Evolutionary conservation across 92 coral and sea anemone species (phyloP), one percentile per base, ranked within the genome.

Genomic region (Metridium senile): DNA sequence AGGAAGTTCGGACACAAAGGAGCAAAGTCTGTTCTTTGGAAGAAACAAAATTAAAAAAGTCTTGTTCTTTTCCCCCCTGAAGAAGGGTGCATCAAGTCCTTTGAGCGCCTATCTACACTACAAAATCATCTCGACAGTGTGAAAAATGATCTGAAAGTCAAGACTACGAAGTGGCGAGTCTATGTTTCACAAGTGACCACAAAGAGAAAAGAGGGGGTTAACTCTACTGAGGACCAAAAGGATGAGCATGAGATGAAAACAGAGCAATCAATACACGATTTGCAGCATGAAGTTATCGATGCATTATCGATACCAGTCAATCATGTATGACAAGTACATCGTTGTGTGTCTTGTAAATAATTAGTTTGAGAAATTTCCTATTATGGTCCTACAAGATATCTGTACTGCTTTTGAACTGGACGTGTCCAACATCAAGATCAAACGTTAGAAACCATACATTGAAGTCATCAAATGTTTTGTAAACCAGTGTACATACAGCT

Each of bases 81-180:
- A 26, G 87, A 86, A 26, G 81, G 91, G 31, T 81, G 91, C 59
- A 58, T 77, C 27, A 86, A 66, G 70, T 76, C 87, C 49, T 86
- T 76, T 47, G 87, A 81, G 68, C 30, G 72, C 26, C 66, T 18
- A 29, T 76, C 81, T 39, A 56, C 86, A 23, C 74, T 81, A 0
- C 74, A 86, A 67, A 67, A 73, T 32, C 91, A 87, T 54, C 77
- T 87, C 19, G 84, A 87, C 74, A 20, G 81, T 85, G 16, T 54
- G 74, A 9, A 72, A 54, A 33, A 9, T 62, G 10, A 85, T 80
- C 86, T 1, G 72, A 11, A 66, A 66, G 47, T 28, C 72, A 33
- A 66, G 72, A 25, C 47, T 16, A 9, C 22, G 3, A 66, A 43
- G 28, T 33, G 72, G 72, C 26, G 47, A 33, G 25, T 7, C 47